A percentile compares a stretch with the other conserved stretches of the same genome.
phyloP scores from a whole-genome alignment of 2,113 vertebrate species.

The Entelurus aequoreus region DNA sequence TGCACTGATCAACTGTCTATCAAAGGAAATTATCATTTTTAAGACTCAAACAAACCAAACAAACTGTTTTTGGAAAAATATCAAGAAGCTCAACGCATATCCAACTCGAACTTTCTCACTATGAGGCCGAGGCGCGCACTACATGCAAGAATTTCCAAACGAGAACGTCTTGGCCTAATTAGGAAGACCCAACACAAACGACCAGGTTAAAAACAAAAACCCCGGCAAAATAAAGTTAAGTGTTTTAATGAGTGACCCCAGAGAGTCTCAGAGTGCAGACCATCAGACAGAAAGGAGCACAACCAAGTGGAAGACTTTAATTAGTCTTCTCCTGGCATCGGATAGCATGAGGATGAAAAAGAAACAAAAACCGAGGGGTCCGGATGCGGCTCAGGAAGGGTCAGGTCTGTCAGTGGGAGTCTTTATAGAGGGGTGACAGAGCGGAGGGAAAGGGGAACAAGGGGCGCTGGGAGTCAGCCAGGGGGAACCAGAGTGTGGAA shows the following conservation, averaged over 20 bases:
- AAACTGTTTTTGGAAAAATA: too few species aligned
- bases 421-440: conserved; percentile 71
- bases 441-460: conserved; percentile 55
- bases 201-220: conserved; percentile 36
- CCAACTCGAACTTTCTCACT: background rate
- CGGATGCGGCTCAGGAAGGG: conserved; percentile 55
- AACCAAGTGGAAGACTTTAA: conserved; percentile 72
- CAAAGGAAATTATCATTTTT: too few species aligned
- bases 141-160: background rate
- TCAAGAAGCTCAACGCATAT: too few species aligned
- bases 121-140: background rate
- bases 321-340: conserved; percentile 64
- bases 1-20: too few species aligned
- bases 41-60: too few species aligned
- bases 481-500: conserved; percentile 45
- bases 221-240: conserved; percentile 46
- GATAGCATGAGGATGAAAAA: conserved; percentile 25
- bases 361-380: conserved; percentile 39
- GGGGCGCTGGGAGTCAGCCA: conserved; percentile 56
- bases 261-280: conserved; percentile 59
- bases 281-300: conserved; percentile 32
- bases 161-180: background rate
- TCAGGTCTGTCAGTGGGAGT: conserved; percentile 64
- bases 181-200: conserved; percentile 16
- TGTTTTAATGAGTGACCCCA: conserved; percentile 75